Percentiles rank a stretch among this genome's conserved stretches.
phyloP scores from a whole-genome alignment of 2,113 vertebrate genomes.

The Scolopax mira region DNA sequence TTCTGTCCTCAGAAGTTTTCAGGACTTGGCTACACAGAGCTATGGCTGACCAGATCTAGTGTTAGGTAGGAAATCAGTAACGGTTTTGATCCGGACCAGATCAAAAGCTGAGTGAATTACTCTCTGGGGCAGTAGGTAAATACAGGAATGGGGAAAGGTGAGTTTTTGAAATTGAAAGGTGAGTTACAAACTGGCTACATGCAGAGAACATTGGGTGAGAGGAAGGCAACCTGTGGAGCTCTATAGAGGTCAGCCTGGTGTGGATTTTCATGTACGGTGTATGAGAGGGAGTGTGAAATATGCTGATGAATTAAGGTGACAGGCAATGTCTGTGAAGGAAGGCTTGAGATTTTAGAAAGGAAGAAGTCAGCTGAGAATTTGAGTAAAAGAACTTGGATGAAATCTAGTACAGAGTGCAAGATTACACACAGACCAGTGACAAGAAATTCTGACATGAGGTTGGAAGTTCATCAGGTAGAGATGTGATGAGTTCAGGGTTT shows the following conservation, averaged over 20 bases:
- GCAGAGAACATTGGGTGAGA: fast-evolving
- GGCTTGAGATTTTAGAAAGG: not conserved
- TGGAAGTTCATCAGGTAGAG: not conserved
- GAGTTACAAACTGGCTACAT: not conserved
- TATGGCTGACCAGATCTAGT: not conserved
- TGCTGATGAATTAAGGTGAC: not conserved
- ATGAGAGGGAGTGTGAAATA: not conserved
- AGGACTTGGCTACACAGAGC: not conserved
- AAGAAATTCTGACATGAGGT: not conserved
- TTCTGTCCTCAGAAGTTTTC: not conserved
- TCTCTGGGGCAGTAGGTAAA: not conserved
- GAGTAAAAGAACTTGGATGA: not conserved
- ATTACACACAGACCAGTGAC: not conserved
- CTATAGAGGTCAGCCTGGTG: fast-evolving
- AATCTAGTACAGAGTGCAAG: not conserved
- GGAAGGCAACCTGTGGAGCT: not conserved
- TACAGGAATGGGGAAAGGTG: not conserved
- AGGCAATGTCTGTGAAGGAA: not conserved
- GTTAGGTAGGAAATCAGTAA: not conserved
- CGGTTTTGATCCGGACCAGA: not conserved
- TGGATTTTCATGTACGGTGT: not conserved
- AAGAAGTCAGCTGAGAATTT: not conserved
- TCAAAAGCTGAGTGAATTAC: not conserved
- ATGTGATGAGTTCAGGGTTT: not conserved
- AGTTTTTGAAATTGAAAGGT: not conserved